Evolutionary conservation across 1,140 invertebrate species (phyloP), one percentile per base, ranked within the genome.

Genomic region (Hycleus phaleratus): DNA sequence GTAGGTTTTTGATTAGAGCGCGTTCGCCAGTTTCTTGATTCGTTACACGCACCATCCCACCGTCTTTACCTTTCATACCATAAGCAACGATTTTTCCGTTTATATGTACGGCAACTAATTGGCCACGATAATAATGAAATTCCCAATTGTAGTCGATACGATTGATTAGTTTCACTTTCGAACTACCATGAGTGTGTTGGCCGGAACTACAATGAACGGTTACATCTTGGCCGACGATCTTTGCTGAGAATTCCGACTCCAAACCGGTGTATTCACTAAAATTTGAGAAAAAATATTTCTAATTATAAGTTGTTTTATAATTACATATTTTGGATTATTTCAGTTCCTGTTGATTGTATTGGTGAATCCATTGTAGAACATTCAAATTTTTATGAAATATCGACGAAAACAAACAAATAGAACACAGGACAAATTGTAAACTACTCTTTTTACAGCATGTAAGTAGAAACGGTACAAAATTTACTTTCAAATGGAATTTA

Each of bases 81-180:
- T 95, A 97, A 0, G 93, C 93, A 62, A 95, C 77, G 73, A 89
- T 91, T 68, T 88, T 87, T 61, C 89, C 88, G 71, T 83, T 85
- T 59, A 87, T 83, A 75, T 97, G 93, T 46, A 92, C 85, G 39
- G 92, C 90, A n/a, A 96, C 79, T 24, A 97, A 73, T 67, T 92
- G 89, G 1, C 93, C 93, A 6, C 82, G 80, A 65, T 93, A 91
- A 70, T 89, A 88, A 65, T 85, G 83, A 26, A 86, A 81, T 68
- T 96, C 93, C 93, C 94, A 97, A 57, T 87, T 87, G 72, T 91
- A 96, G 66, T 96, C 91, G 8, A 95, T 92, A 46, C 95, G 82
- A 73, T 89, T 93, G 66, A 87, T 91, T 12, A 95, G 81, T 69
- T 93, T 95, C 6, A 97, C 86, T 74, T 93, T 91, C 0, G 90